Evolutionary conservation across 2,797 vertebrate genomes (phyloP).

Genomic region (Argyrosomus regius): DNA sequence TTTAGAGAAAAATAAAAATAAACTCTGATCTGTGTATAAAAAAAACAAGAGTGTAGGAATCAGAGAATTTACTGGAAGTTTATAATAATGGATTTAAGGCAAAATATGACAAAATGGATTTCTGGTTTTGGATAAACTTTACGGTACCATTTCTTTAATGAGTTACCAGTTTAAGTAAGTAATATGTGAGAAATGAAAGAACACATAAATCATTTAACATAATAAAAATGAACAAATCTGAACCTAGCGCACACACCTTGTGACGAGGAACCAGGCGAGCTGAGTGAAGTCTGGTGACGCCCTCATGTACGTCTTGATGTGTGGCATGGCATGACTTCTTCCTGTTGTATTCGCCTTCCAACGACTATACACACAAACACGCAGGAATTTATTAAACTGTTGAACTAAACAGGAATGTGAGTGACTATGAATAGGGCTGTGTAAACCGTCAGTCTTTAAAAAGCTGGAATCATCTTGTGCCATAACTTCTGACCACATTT

Average conservation of each 20-base stretch:
- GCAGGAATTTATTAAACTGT: not conserved
- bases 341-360: slow-evolving; percentile 94
- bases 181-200: accelerated
- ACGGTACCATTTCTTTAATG: not conserved
- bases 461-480: not conserved
- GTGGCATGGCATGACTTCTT: slow-evolving; percentile 94
- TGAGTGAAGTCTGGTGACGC: slow-evolving; percentile 90
- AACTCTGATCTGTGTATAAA: not conserved
- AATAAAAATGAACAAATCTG: not conserved
- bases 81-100: not conserved
- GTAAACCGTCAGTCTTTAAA: not conserved
- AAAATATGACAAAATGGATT: not conserved
- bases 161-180: not conserved
- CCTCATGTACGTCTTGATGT: slow-evolving; percentile 98
- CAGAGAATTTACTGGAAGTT: not conserved
- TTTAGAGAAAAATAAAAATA: not conserved
- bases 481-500: not conserved
- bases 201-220: not conserved
- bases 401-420: not conserved
- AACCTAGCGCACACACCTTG: slow-evolving; percentile 85
- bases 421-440: not conserved
- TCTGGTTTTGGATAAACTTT: not conserved
- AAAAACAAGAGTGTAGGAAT: not conserved
- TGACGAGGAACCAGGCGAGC: slow-evolving; percentile 96
- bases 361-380: slow-evolving; percentile 68